Evolutionary conservation across 2,113 vertebrate species (phyloP).

Genomic region (Ceyx margarethae): DNA sequence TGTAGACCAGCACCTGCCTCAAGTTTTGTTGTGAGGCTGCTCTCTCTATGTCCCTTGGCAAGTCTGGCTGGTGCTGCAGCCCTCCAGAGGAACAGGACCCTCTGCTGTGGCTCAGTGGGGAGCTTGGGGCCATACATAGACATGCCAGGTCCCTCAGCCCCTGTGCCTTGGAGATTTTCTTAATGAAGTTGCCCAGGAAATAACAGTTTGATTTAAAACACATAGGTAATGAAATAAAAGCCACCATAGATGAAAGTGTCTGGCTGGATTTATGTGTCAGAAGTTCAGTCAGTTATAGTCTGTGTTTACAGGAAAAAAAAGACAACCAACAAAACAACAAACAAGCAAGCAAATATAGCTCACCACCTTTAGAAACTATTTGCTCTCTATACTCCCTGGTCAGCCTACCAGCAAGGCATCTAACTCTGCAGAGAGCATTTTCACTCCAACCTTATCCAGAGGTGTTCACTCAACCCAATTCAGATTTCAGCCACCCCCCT

Average conservation of each 20-base stretch:
- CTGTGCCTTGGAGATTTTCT: not conserved
- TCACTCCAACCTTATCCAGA: not conserved
- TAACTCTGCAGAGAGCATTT: not conserved
- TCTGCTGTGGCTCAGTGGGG: accelerated
- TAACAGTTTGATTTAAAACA: not conserved
- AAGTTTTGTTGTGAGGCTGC: accelerated
- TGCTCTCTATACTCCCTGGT: not conserved
- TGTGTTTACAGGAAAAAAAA: not conserved
- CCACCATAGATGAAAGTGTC: not conserved
- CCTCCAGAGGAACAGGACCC: not conserved
- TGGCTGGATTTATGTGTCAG: not conserved
- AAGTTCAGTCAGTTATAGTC: not conserved
- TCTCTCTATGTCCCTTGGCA: accelerated
- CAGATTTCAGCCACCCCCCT: not conserved
- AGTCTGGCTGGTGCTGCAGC: not conserved
- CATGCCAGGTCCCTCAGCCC: accelerated
- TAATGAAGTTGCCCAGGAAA: not conserved
- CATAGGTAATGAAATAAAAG: not conserved
- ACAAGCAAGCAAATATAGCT: not conserved
- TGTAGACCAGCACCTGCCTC: not conserved
- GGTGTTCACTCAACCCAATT: accelerated
- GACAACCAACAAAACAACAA: too few relatives aligned
- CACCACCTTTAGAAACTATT: not conserved
- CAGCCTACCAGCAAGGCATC: not conserved
- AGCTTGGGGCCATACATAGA: accelerated